These are phyloP conservation scores for Leptodactylus fuscus DNA, from an alignment of 2,113 vertebrate genomes.

Conservation along the genomic window DNA sequence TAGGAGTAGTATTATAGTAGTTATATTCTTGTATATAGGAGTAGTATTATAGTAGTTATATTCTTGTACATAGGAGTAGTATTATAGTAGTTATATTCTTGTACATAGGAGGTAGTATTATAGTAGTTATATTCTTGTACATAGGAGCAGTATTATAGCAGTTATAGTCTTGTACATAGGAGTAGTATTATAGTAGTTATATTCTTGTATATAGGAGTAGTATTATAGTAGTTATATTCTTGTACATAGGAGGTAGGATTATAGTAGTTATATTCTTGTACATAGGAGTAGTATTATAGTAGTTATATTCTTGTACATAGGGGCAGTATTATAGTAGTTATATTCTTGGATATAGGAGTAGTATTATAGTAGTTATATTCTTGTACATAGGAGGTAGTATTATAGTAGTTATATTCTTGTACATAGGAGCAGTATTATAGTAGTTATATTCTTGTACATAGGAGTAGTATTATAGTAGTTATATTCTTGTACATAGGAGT, in stretches of 20 bases:
- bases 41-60: background rate
- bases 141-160: background rate
- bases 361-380: slow-evolving; percentile 8
- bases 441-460: slow-evolving; percentile 18
- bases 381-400: background rate
- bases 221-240: slow-evolving; percentile 11
- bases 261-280: slow-evolving; percentile 7
- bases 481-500: background rate
- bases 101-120: too few relatives aligned
- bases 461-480: slow-evolving; percentile 4
- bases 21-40: background rate
- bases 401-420: background rate
- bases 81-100: background rate
- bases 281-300: background rate
- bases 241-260: background rate
- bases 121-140: too few relatives aligned
- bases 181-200: background rate
- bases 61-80: background rate
- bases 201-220: background rate
- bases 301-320: background rate
- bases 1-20: slow-evolving; percentile 4
- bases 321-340: slow-evolving; percentile 13
- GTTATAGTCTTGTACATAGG: background rate
- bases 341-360: background rate
- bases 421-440: slow-evolving; percentile 2